These are phyloP conservation scores for Heteractis magnifica DNA, from an alignment of 92 coral and sea anemone species.

Conservation along the genomic window DNA sequence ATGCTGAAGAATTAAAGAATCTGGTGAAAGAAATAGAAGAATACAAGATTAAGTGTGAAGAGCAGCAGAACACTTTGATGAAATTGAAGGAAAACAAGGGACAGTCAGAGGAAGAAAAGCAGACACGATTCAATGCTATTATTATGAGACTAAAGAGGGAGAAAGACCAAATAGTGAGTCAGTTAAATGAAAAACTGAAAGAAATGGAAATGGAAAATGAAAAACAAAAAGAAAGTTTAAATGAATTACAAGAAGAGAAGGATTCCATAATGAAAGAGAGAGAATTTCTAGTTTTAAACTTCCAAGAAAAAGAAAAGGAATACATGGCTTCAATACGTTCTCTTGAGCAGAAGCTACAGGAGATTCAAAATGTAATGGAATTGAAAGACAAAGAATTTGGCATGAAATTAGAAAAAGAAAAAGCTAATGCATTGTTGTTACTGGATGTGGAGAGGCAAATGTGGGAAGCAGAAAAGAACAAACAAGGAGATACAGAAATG, in stretches of 20 bases:
- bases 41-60: conserved; percentile 54
- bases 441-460: conserved; percentile 81
- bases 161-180: conserved; percentile 72
- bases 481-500: conserved; percentile 23
- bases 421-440: conserved; percentile 60
- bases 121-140: conserved; percentile 85
- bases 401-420: conserved; percentile 69
- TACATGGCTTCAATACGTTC: conserved; percentile 39
- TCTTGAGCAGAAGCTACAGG: conserved; percentile 53
- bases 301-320: conserved; percentile 55
- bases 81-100: conserved; percentile 58
- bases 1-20: conserved; percentile 46
- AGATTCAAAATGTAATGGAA: conserved; percentile 49
- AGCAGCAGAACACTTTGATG: conserved; percentile 55
- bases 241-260: conserved; percentile 55
- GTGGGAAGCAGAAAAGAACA: conserved; percentile 78
- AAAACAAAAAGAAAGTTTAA: conserved; percentile 52
- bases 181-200: conserved; percentile 66
- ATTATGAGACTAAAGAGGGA: conserved; percentile 81
- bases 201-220: conserved; percentile 36
- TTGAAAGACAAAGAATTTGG: conserved; percentile 60
- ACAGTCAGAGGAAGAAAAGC: conserved; percentile 89
- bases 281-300: conserved; percentile 40
- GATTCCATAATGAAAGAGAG: conserved; percentile 49
- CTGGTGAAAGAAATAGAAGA: conserved; percentile 40